Percentiles rank a stretch among this genome's conserved stretches.
phyloP scores from a whole-genome alignment of 2,797 vertebrate genomes.

The Mallotus villosus region DNA sequence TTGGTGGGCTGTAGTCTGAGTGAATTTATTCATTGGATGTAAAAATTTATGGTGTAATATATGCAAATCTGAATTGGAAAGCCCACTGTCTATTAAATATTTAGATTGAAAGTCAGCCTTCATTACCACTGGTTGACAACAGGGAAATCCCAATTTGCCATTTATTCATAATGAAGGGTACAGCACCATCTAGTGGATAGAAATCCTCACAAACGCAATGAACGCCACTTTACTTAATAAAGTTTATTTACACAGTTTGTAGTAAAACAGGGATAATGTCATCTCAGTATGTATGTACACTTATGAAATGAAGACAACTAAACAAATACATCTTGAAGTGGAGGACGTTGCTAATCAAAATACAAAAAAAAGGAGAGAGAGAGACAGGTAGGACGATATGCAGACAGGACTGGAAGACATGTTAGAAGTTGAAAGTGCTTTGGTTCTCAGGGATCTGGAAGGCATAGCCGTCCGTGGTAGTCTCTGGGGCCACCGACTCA shows the following conservation, averaged over 20 bases:
- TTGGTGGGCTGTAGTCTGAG: no score
- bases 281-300: constrained; percentile 49
- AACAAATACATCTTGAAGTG: constrained; percentile 26
- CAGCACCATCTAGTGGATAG: neutral
- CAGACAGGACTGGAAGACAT: neutral
- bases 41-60: no score
- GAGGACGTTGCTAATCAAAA: constrained; percentile 23
- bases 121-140: neutral
- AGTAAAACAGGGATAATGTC: constrained; percentile 21
- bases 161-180: neutral
- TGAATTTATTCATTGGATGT: no score
- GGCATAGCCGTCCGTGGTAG: constrained; percentile 73
- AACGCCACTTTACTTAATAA: constrained; percentile 5
- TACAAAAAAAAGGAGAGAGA: constrained; percentile 14
- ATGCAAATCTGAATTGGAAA: neutral
- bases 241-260: constrained; percentile 55
- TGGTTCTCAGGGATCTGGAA: constrained; percentile 82
- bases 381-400: neutral
- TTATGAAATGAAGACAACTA: constrained; percentile 33
- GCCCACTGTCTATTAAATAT: neutral
- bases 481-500: constrained; percentile 77
- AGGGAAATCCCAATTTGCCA: neutral
- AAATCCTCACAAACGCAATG: neutral
- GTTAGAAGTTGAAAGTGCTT: constrained; percentile 85
- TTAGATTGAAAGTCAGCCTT: neutral